Percentiles rank a stretch among this genome's conserved stretches.
Evolutionary conservation across 2,888 invertebrate species (phyloP).

Genomic region (Mimumesa dahlbomi): DNA sequence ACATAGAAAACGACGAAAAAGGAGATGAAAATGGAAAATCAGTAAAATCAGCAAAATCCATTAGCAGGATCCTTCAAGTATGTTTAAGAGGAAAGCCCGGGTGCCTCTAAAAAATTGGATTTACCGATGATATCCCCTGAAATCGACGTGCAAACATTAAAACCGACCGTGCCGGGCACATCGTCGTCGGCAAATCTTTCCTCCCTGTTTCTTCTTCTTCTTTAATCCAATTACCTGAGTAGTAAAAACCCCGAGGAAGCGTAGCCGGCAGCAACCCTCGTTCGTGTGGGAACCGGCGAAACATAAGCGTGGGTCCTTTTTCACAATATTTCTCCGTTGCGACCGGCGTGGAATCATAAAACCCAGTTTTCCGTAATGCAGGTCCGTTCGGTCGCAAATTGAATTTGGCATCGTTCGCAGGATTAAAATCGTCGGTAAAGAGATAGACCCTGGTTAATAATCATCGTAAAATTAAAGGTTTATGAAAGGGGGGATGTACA

Average conservation of each 20-base stretch:
- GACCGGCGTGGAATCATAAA: conserved; percentile 46
- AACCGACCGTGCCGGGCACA: background rate
- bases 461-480: conserved; percentile 73
- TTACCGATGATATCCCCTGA: conserved; percentile 21
- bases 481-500: conserved; percentile 31
- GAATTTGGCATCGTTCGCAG: conserved; percentile 53
- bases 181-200: background rate
- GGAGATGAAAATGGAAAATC: background rate
- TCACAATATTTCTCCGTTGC: conserved; percentile 7
- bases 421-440: conserved; percentile 61
- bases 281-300: background rate
- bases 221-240: conserved; percentile 53
- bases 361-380: conserved; percentile 56
- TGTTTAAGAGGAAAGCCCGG: no score
- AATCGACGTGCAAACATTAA: conserved; percentile 29
- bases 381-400: conserved; percentile 53
- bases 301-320: conserved; percentile 14
- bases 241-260: conserved; percentile 24
- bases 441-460: conserved; percentile 55
- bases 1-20: no score
- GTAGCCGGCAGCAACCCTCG: background rate
- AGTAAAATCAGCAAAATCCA: background rate
- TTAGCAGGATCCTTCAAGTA: background rate
- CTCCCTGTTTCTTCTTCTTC: conserved; percentile 10
- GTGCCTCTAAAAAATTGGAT: conserved; percentile 47